phyloP scores from a whole-genome alignment of 2,797 vertebrate genomes.

The Tragelaphus oryx region DNA sequence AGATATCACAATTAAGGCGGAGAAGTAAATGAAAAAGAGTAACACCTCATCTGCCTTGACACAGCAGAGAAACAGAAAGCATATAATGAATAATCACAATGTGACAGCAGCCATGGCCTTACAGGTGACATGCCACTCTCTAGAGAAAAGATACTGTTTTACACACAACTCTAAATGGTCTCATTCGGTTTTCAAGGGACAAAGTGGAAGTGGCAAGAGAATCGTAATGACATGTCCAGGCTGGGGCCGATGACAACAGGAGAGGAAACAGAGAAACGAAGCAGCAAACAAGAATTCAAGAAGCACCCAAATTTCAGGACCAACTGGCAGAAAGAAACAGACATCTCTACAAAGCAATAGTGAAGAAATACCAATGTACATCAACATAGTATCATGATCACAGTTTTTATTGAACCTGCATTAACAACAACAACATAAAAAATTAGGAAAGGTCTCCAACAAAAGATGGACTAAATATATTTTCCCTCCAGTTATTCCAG shows the following conservation, averaged over 20 bases:
- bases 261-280: background rate
- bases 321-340: background rate
- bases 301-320: background rate
- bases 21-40: background rate
- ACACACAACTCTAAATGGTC: background rate
- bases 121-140: background rate
- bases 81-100: background rate
- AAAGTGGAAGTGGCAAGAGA: conserved; percentile 7
- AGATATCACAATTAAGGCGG: background rate
- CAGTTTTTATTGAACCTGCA: background rate
- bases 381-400: background rate
- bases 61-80: background rate
- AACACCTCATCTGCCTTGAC: background rate
- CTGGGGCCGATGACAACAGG: background rate
- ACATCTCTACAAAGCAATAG: background rate
- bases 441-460: background rate
- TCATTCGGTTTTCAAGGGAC: background rate
- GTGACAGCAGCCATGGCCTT: background rate
- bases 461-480: background rate
- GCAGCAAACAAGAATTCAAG: conserved; percentile 7
- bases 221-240: background rate
- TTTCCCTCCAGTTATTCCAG: background rate
- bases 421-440: background rate
- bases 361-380: background rate
- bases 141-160: background rate